phyloP scores from a whole-genome alignment of 2,797 vertebrate genomes.

The Pangasius macronema region DNA sequence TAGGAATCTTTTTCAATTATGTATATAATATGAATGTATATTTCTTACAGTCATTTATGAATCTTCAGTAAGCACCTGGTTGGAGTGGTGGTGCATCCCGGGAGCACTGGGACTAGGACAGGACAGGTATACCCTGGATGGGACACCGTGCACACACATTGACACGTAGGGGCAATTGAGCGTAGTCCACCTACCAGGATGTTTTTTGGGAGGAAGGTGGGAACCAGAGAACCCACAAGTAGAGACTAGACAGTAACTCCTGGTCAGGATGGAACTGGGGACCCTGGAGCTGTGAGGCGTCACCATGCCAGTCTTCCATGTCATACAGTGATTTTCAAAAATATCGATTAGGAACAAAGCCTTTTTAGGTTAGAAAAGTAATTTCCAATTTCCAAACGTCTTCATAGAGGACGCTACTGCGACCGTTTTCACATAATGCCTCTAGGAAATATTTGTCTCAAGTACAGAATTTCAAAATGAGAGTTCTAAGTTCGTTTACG shows the following conservation, averaged over 20 bases:
- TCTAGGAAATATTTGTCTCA: neutral
- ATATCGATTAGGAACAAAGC: neutral
- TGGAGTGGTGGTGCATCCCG: neutral
- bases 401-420: neutral
- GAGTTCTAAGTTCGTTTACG: too few relatives aligned
- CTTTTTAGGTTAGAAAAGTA: neutral
- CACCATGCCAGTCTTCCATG: neutral
- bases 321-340: neutral
- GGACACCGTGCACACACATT: neutral
- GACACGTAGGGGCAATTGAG: neutral
- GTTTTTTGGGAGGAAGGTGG: neutral
- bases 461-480: neutral
- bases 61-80: neutral
- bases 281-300: neutral
- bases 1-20: neutral
- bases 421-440: neutral
- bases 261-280: neutral
- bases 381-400: neutral
- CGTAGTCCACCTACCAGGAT: neutral
- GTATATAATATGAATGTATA: neutral
- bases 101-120: neutral
- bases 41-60: neutral
- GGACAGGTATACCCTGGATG: neutral
- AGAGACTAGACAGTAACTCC: neutral
- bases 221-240: neutral